Evolutionary conservation across 2,888 invertebrate genomes (phyloP), one percentile per base, ranked within the genome.

Genomic region (Sicus ferrugineus): DNA sequence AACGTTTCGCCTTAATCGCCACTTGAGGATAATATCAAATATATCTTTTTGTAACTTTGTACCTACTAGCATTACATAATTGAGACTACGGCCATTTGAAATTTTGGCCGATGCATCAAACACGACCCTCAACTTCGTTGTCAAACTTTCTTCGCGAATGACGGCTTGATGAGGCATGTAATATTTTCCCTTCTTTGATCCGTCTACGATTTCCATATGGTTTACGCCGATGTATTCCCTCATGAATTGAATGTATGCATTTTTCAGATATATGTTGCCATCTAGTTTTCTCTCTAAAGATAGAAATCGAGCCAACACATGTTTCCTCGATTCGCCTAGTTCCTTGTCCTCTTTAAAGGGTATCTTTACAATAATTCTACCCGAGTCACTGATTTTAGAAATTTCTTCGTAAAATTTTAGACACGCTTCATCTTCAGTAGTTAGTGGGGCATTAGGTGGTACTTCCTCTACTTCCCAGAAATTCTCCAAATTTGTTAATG

Each of bases 1-100:
- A 0, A 77, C 78, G 38, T 68, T 66, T 58, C 34, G 34, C 65
- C 69, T 67, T 16, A 58, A 48, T 64, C 72, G 50, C 67, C 70
- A 76, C 23, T 73, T 70, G 2, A 71, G 4, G 9, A 75, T 38
- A 0, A 75, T 74, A 46, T 72, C 67, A 9, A 68, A 62, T 3
- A 81, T 50, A 54, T 78, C 75, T 16, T 73, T 68, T 67, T 79
- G 78, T 9, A 79, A 30, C 2, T 69, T 70, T 1, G 80, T 79
- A 0, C 81, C 81, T 4, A 73, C 64, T 52, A 72, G 65, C 58
- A 79, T 72, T 6, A 72, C 62, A 5, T 77, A 76, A 68, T 80
- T 82, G 2, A 78, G 61, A 30, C 76, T 75, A 16, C 72, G 56
- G 1, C 77, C 74, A 65, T 73, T 71, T 9, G 73, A 61, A 38